Conservation (phyloP, 2,113 vertebrate genomes). For the Tachycineta bicolor region DNA sequence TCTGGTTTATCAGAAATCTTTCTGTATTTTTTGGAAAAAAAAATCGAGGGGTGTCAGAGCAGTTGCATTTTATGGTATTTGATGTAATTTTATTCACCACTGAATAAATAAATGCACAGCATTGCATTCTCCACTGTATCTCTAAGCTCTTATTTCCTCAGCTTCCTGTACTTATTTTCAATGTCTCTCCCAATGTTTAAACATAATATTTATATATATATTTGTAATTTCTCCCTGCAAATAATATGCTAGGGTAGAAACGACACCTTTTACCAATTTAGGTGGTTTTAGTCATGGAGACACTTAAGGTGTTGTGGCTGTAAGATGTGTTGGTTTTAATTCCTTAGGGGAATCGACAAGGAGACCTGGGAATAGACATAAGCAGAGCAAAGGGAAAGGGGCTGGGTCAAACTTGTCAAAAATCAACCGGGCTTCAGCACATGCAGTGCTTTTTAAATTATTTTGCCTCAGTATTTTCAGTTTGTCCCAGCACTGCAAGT, state of each 20-base stretch:
- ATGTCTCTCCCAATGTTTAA: background rate
- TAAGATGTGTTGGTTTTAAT: background rate
- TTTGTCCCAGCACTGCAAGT: background rate
- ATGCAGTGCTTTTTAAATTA: background rate
- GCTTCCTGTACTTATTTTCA: background rate
- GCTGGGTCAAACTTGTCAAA: background rate
- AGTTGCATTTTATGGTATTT: background rate
- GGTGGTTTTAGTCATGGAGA: background rate
- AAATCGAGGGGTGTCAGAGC: background rate
- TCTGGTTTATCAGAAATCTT: conserved; percentile 50
- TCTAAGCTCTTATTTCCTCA: background rate
- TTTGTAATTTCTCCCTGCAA: background rate
- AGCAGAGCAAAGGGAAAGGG: background rate
- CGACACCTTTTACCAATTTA: background rate
- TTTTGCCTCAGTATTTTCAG: background rate
- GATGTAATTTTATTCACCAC: background rate
- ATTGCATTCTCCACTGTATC: background rate
- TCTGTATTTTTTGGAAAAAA: background rate
- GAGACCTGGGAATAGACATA: background rate
- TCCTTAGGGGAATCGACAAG: background rate
- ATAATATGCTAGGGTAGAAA: background rate
- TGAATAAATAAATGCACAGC: background rate
- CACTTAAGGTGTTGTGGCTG: background rate
- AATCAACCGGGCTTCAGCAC: background rate
- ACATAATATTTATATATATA: background rate